phyloP scores from a whole-genome alignment of 2,797 vertebrate species.

The Eptatretus atami region DNA sequence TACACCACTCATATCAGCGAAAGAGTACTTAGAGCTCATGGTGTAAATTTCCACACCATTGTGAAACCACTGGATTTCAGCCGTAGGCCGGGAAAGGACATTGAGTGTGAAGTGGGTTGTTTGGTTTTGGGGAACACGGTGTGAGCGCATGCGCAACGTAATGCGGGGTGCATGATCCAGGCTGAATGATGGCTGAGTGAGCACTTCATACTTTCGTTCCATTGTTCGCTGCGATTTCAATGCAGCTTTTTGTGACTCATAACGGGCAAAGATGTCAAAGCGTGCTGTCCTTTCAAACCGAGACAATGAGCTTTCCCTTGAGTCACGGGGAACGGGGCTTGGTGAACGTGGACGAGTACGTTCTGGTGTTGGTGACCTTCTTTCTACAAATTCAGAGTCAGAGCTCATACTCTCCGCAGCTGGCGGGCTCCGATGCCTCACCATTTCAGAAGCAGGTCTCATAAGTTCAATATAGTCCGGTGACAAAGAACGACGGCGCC shows the following conservation, averaged over 20 bases:
- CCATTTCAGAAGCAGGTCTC: conserved; percentile 52
- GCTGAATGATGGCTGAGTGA: conserved; percentile 59
- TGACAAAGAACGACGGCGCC: conserved; percentile 65
- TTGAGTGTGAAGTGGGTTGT: conserved; percentile 63
- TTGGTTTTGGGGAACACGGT: conserved; percentile 40
- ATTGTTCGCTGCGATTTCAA: conserved; percentile 36
- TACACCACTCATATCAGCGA: conserved; percentile 54
- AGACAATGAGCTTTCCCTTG: conserved; percentile 52
- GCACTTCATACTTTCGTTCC: conserved; percentile 43
- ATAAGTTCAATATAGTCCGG: conserved; percentile 66
- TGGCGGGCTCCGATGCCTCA: conserved; percentile 17
- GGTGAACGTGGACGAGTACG: conserved; percentile 81
- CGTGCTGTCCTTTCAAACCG: conserved; percentile 51
- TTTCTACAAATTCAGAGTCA: conserved; percentile 23
- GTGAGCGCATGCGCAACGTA: conserved; percentile 77
- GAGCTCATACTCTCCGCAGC: conserved; percentile 12
- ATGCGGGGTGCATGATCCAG: conserved; percentile 65
- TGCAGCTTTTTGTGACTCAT: conserved; percentile 68
- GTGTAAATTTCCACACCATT: conserved; percentile 48
- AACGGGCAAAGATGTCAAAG: conserved; percentile 69
- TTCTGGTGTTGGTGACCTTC: conserved; percentile 30
- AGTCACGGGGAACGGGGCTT: conserved; percentile 61
- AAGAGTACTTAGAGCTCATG: conserved; percentile 34
- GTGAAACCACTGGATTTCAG: conserved; percentile 62
- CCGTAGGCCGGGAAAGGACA: conserved; percentile 58